phyloP scores from a whole-genome alignment of 2,888 invertebrate species.

The Mallateleia sp. region DNA sequence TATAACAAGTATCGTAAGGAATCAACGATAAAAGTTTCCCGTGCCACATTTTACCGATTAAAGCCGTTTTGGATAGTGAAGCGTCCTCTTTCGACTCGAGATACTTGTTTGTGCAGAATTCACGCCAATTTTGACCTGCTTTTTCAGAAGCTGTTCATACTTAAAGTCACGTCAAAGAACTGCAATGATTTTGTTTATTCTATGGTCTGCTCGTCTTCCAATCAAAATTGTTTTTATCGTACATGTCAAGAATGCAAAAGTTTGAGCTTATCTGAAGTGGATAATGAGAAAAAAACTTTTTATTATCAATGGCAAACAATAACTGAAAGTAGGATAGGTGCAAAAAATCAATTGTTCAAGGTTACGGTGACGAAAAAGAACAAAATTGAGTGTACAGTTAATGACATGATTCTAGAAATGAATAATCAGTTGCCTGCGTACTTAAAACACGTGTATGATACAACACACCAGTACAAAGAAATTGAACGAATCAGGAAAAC shows the following conservation, averaged over 20 bases:
- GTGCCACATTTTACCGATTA: slow-evolving; percentile 64
- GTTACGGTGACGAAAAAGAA: slow-evolving; percentile 30
- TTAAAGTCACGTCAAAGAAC: slow-evolving; percentile 43
- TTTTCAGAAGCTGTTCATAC: slow-evolving; percentile 18
- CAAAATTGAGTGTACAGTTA: slow-evolving; percentile 17
- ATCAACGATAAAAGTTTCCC: slow-evolving; percentile 44
- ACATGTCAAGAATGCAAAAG: slow-evolving; percentile 21
- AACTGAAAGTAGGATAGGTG: slow-evolving; percentile 23
- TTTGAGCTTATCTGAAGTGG: neutral
- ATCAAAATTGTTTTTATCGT: slow-evolving; percentile 35
- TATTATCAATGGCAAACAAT: slow-evolving; percentile 41
- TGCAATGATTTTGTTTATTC: slow-evolving; percentile 34
- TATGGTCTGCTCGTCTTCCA: slow-evolving; percentile 26
- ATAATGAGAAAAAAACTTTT: slow-evolving; percentile 15
- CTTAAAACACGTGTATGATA: slow-evolving; percentile 28
- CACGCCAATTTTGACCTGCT: slow-evolving; percentile 62
- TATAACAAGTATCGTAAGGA: slow-evolving; percentile 59
- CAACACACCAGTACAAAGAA: slow-evolving; percentile 28
- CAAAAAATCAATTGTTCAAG: slow-evolving; percentile 10
- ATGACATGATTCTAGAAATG: slow-evolving; percentile 12
- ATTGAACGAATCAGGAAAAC: slow-evolving; percentile 7
- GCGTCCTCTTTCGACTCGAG: slow-evolving; percentile 44
- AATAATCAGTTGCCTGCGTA: slow-evolving; percentile 8
- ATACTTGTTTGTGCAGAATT: slow-evolving; percentile 58
- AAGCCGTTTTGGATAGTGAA: slow-evolving; percentile 68